Percentiles rank a stretch among this genome's conserved stretches.
phyloP scores from a whole-genome alignment of 2,113 vertebrate species.

The Malurus alboscapulatus region DNA sequence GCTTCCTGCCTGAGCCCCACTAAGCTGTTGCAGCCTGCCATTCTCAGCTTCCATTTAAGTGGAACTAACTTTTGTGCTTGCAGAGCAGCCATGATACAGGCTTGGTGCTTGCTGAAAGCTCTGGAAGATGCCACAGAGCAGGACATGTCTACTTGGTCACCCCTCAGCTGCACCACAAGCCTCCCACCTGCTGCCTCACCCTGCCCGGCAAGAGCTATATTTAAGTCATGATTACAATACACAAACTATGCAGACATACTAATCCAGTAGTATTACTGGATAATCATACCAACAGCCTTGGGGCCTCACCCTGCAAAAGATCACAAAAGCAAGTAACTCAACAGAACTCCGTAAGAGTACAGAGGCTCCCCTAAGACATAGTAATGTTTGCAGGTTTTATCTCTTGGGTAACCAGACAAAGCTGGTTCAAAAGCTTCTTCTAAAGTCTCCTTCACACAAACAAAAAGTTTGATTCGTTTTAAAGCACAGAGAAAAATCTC shows the following conservation, averaged over 20 bases:
- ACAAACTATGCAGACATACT: not conserved
- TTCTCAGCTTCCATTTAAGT: not conserved
- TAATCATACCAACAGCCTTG: not conserved
- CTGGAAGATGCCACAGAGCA: not conserved
- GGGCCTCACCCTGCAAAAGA: not conserved
- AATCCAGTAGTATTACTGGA: not conserved
- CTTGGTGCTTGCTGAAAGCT: not conserved
- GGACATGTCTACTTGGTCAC: not conserved
- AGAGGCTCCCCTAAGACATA: not conserved
- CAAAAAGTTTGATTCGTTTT: not conserved
- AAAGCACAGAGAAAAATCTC: not conserved
- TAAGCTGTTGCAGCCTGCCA: not conserved
- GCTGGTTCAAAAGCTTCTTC: not conserved
- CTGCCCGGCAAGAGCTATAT: not conserved
- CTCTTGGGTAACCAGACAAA: not conserved
- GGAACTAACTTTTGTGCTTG: not conserved
- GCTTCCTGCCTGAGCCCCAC: not conserved
- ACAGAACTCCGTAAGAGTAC: not conserved
- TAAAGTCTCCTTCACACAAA: not conserved
- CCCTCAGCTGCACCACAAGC: fast-evolving
- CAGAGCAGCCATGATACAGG: not conserved
- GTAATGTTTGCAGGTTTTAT: not conserved
- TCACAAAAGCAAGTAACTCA: not conserved
- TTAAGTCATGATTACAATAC: not conserved
- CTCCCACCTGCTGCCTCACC: not conserved